Percentiles rank a stretch among this genome's conserved stretches.
Conservation (phyloP, 2,888 invertebrate genomes). For the Ectropis crepuscularia region DNA sequence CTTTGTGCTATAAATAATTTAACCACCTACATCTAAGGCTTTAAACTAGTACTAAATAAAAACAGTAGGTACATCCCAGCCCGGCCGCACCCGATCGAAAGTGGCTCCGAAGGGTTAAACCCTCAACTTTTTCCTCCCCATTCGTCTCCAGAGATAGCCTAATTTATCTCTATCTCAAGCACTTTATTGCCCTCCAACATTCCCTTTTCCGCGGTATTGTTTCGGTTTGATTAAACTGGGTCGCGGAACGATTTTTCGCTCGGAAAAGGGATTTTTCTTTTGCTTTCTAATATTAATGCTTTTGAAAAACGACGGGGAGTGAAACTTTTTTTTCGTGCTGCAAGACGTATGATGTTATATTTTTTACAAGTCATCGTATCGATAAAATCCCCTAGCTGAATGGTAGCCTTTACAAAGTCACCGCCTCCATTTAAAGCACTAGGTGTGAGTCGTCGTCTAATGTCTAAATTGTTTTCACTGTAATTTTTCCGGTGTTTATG, state of each 20-base stretch:
- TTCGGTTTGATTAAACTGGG: conserved; percentile 63
- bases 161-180: conserved; percentile 78
- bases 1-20: conserved; percentile 2
- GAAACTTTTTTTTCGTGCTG: not conserved
- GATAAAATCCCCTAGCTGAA: too few species aligned
- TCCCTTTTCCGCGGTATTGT: conserved; percentile 69
- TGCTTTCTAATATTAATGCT: conserved; percentile 22
- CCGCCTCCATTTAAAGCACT: too few species aligned
- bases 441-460: too few species aligned
- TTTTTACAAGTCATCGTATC: too few species aligned
- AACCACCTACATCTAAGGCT: conserved; percentile 14
- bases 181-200: conserved; percentile 70
- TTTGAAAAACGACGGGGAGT: not conserved
- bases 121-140: conserved; percentile 77
- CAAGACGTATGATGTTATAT: too few species aligned
- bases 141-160: conserved; percentile 76
- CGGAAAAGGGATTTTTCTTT: conserved; percentile 13
- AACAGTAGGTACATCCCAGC: conserved; percentile 63
- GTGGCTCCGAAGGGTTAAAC: conserved; percentile 77
- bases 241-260: conserved; percentile 42
- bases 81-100: conserved; percentile 51
- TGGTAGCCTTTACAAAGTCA: too few species aligned
- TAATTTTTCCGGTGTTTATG: too few species aligned
- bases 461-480: too few species aligned
- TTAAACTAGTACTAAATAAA: conserved; percentile 52